Evolutionary conservation across 1,140 invertebrate species (phyloP).

Genomic region (Trachymyrmex cornetzi): DNA sequence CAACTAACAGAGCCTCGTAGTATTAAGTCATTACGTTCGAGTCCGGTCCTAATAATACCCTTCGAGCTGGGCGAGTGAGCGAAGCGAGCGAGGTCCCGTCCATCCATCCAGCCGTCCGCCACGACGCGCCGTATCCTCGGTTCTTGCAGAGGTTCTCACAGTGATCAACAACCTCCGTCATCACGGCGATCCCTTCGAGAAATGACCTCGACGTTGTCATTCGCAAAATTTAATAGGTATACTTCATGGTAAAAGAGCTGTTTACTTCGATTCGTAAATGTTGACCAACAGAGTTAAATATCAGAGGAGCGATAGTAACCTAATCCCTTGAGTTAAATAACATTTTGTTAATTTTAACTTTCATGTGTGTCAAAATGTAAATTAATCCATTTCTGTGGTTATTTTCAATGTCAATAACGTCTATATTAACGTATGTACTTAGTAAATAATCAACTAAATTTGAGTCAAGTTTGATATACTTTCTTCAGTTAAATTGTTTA

Average conservation of each 20-base stretch:
- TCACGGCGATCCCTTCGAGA: not conserved
- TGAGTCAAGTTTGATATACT: too few relatives aligned
- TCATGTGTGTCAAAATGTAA: too few relatives aligned
- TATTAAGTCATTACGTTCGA: slow-evolving; percentile 82
- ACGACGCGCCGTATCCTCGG: slow-evolving; percentile 72
- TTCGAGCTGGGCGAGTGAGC: slow-evolving; percentile 74
- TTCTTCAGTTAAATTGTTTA: too few relatives aligned
- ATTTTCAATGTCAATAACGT: too few relatives aligned
- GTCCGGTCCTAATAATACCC: slow-evolving; percentile 81
- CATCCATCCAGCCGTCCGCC: slow-evolving; percentile 75
- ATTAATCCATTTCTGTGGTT: too few relatives aligned
- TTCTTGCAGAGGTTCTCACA: slow-evolving; percentile 76
- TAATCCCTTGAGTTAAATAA: too few relatives aligned
- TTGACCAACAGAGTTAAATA: not conserved
- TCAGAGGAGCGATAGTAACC: too few relatives aligned
- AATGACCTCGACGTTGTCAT: slow-evolving; percentile 11
- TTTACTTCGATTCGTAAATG: not conserved
- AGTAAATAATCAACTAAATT: too few relatives aligned
- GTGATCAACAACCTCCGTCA: slow-evolving; percentile 44
- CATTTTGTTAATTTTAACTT: too few relatives aligned
- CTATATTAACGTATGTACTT: too few relatives aligned
- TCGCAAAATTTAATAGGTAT: slow-evolving; percentile 23
- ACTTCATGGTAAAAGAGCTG: not conserved
- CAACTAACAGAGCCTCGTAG: slow-evolving; percentile 78
- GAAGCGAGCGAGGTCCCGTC: slow-evolving; percentile 71